phyloP scores from a whole-genome alignment of 2,888 invertebrate genomes.

The Atethmia centrago region DNA sequence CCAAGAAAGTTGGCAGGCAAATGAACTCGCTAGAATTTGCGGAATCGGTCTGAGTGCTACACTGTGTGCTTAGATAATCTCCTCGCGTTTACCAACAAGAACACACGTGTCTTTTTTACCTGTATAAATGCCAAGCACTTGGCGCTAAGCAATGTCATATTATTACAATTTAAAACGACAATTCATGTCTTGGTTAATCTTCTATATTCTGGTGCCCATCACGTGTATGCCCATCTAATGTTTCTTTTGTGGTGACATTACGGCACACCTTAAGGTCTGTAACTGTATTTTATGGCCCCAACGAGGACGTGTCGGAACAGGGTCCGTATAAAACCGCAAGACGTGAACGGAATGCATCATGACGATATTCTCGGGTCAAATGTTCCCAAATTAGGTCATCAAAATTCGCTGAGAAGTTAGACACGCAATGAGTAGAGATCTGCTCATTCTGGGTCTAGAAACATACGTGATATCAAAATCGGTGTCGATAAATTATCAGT shows the following conservation, averaged over 20 bases:
- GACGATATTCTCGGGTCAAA: constrained; percentile 18
- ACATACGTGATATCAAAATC: constrained; percentile 6
- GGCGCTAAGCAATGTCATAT: constrained; percentile 2
- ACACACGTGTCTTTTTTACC: constrained; percentile 17
- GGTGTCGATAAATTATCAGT: constrained; percentile 34
- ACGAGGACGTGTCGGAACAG: constrained; percentile 22
- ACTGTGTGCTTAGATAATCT: not conserved
- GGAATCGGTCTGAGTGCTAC: not conserved
- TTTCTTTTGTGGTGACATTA: constrained; percentile 20
- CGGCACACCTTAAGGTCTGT: constrained; percentile 8
- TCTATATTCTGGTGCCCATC: not conserved
- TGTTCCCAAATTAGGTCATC: constrained; percentile 36
- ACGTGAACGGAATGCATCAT: constrained; percentile 50
- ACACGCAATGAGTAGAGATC: not conserved
- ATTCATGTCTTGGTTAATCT: not conserved
- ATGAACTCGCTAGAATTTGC: constrained; percentile 35
- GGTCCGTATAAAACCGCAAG: constrained; percentile 26
- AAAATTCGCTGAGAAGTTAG: constrained; percentile 18
- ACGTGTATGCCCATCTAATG: not conserved
- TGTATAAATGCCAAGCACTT: not conserved
- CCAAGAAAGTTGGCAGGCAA: constrained; percentile 32
- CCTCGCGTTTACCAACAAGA: constrained; percentile 5
- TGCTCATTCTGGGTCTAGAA: constrained; percentile 21
- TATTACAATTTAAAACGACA: not conserved
- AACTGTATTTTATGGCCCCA: constrained; percentile 33